Conservation (phyloP, 2,797 vertebrate genomes). For the Myotis vivesi region DNA sequence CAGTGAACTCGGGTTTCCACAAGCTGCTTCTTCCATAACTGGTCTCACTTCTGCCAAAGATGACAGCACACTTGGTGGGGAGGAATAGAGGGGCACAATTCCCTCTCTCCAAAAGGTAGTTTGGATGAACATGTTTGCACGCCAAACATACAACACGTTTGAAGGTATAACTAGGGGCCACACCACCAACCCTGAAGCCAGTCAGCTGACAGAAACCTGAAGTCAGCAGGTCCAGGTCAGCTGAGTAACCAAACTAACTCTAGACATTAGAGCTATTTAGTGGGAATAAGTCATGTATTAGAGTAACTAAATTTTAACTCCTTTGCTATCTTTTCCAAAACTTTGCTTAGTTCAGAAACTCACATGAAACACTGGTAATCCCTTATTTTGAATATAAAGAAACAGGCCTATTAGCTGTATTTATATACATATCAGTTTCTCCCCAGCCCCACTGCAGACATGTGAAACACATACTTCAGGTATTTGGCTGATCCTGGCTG, state of each 20-base stretch:
- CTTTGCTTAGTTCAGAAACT: slow-evolving; percentile 16
- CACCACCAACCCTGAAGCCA: accelerated
- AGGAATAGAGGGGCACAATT: not conserved
- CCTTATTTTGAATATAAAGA: not conserved
- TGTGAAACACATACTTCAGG: not conserved
- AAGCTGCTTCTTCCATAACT: not conserved
- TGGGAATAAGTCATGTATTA: not conserved
- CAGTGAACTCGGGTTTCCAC: not conserved
- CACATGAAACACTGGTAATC: not conserved
- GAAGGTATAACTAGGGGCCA: not conserved
- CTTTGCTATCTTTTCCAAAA: not conserved
- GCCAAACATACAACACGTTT: not conserved
- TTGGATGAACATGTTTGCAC: not conserved
- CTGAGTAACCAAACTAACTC: not conserved
- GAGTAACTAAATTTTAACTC: not conserved
- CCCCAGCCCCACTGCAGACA: not conserved
- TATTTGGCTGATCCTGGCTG: not conserved
- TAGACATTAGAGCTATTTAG: not conserved
- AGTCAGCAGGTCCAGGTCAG: not conserved
- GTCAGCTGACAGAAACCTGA: not conserved
- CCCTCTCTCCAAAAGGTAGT: not conserved
- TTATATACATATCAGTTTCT: not conserved
- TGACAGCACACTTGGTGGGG: not conserved
- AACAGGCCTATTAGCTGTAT: not conserved
- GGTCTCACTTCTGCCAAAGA: not conserved